Evolutionary conservation across 2,797 vertebrate genomes (phyloP).

Genomic region (Tragopan temminckii): DNA sequence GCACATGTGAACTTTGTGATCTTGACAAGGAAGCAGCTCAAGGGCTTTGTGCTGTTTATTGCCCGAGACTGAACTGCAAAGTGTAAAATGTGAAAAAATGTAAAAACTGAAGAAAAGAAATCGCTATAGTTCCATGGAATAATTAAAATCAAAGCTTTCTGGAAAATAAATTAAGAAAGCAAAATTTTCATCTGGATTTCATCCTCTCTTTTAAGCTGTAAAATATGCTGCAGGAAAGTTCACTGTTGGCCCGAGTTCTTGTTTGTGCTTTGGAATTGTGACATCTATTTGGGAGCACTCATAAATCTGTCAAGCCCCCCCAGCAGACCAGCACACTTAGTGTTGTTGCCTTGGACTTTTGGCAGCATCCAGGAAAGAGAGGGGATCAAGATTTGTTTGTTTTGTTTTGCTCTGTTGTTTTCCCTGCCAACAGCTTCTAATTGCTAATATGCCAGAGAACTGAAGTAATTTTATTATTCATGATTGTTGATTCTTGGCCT

Average conservation of each 20-base stretch:
- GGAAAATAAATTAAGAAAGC: conserved; percentile 2
- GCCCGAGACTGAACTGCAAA: background rate
- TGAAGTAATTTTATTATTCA: conserved; percentile 54
- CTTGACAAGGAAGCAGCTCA: conserved; percentile 12
- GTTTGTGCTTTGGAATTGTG: conserved; percentile 53
- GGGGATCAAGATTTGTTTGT: conserved; percentile 46
- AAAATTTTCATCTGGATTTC: background rate
- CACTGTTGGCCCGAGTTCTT: conserved; percentile 8
- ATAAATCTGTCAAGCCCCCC: conserved; percentile 68
- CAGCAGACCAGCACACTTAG: conserved; percentile 12
- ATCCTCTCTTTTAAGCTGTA: background rate
- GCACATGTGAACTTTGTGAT: conserved; percentile 9
- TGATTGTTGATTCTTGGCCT: background rate
- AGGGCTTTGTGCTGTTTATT: background rate
- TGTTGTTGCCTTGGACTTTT: conserved; percentile 70
- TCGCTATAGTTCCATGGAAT: background rate
- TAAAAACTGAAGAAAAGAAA: conserved; percentile 26
- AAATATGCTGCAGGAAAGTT: conserved; percentile 12
- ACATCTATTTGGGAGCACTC: conserved; percentile 37
- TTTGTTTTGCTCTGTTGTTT: conserved; percentile 56
- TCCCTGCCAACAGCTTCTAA: conserved; percentile 41
- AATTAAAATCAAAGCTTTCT: background rate
- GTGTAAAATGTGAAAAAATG: conserved; percentile 12
- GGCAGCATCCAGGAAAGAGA: conserved; percentile 31
- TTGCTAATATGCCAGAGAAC: conserved; percentile 51